Evolutionary conservation across 2,113 vertebrate species (phyloP).

Genomic region (Lontra canadensis): DNA sequence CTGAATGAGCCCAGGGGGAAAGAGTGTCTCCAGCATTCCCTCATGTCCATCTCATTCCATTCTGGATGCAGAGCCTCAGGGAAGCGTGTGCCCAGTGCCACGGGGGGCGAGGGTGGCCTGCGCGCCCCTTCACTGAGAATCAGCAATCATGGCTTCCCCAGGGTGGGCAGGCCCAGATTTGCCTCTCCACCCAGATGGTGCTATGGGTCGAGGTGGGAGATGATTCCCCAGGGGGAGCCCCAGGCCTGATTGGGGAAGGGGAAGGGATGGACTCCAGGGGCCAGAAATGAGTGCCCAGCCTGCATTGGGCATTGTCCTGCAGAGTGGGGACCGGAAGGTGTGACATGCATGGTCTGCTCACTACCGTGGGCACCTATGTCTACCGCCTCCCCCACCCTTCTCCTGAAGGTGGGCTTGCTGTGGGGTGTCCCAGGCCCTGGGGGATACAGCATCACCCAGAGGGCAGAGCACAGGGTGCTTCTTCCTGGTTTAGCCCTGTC

Average conservation of each 20-base stretch:
- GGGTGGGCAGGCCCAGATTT: neutral
- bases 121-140: neutral
- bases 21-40: too few species aligned
- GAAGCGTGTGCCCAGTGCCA: neutral
- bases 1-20: neutral
- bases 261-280: neutral
- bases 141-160: neutral
- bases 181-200: neutral
- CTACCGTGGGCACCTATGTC: neutral
- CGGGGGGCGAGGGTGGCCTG: neutral
- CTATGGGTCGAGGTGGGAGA: neutral
- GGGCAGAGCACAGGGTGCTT: neutral
- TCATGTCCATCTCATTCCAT: neutral
- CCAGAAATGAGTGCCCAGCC: neutral
- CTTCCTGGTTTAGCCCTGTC: neutral
- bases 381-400: neutral
- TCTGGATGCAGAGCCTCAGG: neutral
- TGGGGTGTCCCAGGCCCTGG: rapidly evolving
- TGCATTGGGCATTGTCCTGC: too few species aligned
- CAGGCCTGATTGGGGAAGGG: neutral
- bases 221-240: too few species aligned
- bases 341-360: neutral
- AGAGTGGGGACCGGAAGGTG: neutral
- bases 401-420: neutral
- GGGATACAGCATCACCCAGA: too few species aligned